Base-by-base conservation (phyloP, 1,140 invertebrate species). In the Neodiprion fabricii region DNA sequence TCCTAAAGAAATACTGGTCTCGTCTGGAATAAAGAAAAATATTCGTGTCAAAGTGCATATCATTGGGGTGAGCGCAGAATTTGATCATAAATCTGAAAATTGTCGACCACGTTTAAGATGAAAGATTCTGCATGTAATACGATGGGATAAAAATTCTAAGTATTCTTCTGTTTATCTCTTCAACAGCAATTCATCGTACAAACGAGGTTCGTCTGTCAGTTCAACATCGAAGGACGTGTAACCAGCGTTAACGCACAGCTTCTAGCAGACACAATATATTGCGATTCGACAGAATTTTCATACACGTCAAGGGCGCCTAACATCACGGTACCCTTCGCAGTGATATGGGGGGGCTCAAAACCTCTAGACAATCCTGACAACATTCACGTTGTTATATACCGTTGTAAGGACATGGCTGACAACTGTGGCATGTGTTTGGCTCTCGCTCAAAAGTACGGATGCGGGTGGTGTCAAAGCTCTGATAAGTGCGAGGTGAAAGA, bases 141-240 rank as follows among this genome's bases (percentile, higher is more conserved):
- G 1, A 65, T 21, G 12, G 1, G 53, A 61, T 61, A 61, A 11
- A 21, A 17, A 17, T 65, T 14, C 61, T 61, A 65, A 47, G 40
- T 71, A 61, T 12, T 14, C 28, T 66, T 74, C 66, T 74, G 61
- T 74, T 78, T 82, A 79, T 71, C 73, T 82, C 89, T 87, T 72
- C 87, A 92, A n/a, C 11, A 11, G 90, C 96, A 97, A 90, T 97
- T 98, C 87, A 97, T 98, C 84, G 94, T 96, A 40, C 96, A 97
- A 87, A 97, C 96, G 9, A 90, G 96, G 79, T 98, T 98, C 88
- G 95, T 97, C 68, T 98, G 97, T 85, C 96, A 97, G 88, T 98
- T 98, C 88, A 98, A 98, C 89, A 98, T 98, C 80, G 96, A 98
- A 88, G 96, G 96, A 28, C 91, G 96, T n/a, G 96, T 98, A 7